A percentile compares a stretch with the other conserved stretches of the same genome.
These are phyloP conservation scores for Mythimna loreyi DNA, from an alignment of 2,888 invertebrate species.

Conservation along the genomic window DNA sequence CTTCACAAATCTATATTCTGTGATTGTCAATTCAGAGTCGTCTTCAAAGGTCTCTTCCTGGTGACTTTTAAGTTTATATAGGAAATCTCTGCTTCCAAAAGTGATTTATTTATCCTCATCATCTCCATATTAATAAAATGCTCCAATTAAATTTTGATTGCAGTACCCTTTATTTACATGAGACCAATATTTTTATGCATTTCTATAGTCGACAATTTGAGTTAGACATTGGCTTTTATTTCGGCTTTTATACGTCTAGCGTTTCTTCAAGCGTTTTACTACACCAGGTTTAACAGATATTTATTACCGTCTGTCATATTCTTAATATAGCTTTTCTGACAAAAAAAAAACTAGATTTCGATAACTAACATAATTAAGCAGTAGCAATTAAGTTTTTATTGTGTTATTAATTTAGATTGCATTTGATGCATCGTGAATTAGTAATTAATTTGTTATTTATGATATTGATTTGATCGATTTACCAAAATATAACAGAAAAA, in stretches of 20 bases:
- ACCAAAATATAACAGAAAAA: not conserved
- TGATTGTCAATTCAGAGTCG: not conserved
- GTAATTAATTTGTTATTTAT: conserved; percentile 22
- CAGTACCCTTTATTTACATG: not conserved
- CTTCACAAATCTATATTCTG: conserved; percentile 14
- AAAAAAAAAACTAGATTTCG: conserved; percentile 8
- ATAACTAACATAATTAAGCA: conserved; percentile 5
- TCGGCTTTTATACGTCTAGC: not conserved
- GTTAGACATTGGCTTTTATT: not conserved
- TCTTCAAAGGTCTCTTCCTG: conserved; percentile 50
- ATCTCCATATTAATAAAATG: conserved; percentile 30
- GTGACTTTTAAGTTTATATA: conserved; percentile 47
- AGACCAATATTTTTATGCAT: not conserved
- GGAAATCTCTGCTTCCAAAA: conserved; percentile 35
- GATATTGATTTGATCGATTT: not conserved
- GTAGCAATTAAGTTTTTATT: conserved; percentile 23
- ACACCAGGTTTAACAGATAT: no score
- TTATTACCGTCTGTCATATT: not conserved
- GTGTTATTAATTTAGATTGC: conserved; percentile 24
- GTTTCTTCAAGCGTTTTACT: not conserved
- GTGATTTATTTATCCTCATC: conserved; percentile 1
- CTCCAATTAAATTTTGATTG: conserved; percentile 22
- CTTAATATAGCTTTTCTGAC: not conserved
- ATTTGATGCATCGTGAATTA: conserved; percentile 32
- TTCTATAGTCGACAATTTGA: not conserved